Evolutionary conservation across 2,888 invertebrate species (phyloP).

Genomic region (Drosophila emarginata): DNA sequence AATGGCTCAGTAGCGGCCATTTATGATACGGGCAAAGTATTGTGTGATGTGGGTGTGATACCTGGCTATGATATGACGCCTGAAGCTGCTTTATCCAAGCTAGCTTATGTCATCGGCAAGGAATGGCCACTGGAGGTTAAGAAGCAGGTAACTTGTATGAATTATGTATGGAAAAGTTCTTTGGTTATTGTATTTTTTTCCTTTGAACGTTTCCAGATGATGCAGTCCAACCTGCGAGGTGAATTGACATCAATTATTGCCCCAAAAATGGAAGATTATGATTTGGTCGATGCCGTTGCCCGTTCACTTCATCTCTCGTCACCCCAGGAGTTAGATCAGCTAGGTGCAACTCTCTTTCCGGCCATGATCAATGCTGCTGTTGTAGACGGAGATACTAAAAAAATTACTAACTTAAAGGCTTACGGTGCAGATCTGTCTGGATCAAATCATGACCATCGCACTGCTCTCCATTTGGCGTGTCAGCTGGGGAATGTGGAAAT

Average conservation of each 20-base stretch:
- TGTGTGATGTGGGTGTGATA: conserved; percentile 77
- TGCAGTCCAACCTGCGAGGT: conserved; percentile 90
- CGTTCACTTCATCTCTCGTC: conserved; percentile 84
- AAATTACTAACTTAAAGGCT: conserved; percentile 81
- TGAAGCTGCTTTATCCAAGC: conserved; percentile 95
- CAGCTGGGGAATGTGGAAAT: conserved; percentile 87
- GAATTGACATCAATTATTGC: conserved; percentile 86
- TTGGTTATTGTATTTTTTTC: no score
- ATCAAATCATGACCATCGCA: conserved; percentile 89
- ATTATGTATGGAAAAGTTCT: not conserved
- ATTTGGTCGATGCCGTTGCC: conserved; percentile 85
- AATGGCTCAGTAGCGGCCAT: conserved; percentile 90
- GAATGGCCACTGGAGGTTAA: conserved; percentile 86
- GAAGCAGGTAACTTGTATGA: conserved; percentile 83
- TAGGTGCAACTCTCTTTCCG: conserved; percentile 86
- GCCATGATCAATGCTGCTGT: conserved; percentile 88
- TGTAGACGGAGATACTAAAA: conserved; percentile 83
- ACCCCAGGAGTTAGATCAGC: conserved; percentile 84
- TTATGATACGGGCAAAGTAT: conserved; percentile 92
- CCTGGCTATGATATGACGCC: conserved; percentile 86
- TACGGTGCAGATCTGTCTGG: conserved; percentile 90
- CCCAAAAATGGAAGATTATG: conserved; percentile 82
- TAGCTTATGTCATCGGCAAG: conserved; percentile 94
- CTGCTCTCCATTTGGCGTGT: conserved; percentile 92
- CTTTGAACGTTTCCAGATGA: conserved; percentile 84